Conservation (phyloP, 2,797 vertebrate species). For the Mycteria americana region DNA sequence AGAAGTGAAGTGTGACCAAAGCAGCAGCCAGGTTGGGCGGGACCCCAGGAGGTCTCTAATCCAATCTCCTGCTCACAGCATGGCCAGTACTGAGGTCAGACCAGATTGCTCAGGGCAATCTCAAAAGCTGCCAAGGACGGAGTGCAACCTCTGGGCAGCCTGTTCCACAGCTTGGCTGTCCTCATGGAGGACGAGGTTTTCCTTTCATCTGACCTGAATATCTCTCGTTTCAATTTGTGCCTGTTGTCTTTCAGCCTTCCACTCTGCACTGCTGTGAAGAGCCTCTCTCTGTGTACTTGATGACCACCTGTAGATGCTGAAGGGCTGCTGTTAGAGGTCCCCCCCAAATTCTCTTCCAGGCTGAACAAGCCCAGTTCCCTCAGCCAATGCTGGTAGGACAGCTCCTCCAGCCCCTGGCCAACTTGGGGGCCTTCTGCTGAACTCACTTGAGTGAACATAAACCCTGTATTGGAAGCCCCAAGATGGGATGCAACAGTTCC, state of each 20-base stretch:
- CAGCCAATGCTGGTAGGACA: not conserved
- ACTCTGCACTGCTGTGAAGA: not conserved
- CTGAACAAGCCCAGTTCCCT: not conserved
- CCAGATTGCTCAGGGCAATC: not conserved
- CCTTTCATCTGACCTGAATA: not conserved
- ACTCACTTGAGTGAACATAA: not conserved
- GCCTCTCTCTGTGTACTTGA: not conserved
- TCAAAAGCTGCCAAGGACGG: not conserved
- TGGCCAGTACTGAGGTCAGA: not conserved
- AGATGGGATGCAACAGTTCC: not conserved
- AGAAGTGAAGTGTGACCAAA: not conserved
- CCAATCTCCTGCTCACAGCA: conserved; percentile 24
- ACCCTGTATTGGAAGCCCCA: not conserved
- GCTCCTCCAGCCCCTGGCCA: not conserved
- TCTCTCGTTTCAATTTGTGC: not conserved
- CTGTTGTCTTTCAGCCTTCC: not conserved
- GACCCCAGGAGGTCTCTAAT: not conserved
- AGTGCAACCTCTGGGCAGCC: not conserved
- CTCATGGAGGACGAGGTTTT: not conserved
- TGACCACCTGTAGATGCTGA: not conserved
- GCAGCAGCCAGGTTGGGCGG: not conserved
- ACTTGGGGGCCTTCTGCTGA: not conserved
- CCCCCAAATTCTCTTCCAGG: not conserved
- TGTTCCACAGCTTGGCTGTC: not conserved
- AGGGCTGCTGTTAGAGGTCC: not conserved